Evolutionary conservation across 1,140 invertebrate genomes (phyloP), one percentile per base, ranked within the genome.

Genomic region (Drosophila sp.): DNA sequence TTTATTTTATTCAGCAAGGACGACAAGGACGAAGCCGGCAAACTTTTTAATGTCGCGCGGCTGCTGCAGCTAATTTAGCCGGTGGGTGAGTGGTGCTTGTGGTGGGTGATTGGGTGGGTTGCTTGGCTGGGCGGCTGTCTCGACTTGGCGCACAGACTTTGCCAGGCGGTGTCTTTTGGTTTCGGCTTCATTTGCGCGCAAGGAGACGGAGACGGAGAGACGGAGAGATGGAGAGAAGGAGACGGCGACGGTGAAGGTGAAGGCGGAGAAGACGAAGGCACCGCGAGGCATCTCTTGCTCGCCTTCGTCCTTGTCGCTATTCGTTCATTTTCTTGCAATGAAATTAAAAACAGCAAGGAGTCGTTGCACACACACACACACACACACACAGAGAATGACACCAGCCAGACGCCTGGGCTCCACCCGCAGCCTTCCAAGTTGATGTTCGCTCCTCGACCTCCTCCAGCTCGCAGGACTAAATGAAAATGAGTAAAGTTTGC

Each of bases 281-380:
- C 11, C n/a, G 36, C 36, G 45, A 21, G 29, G 57, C 58, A 63
- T 77, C 59, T 58, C 66, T 66, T 56, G 32, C 46, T 69, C 40
- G n/a, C 18, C 14, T 71, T 64, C 72, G 50, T 63, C 69, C 71
- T 71, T 63, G 61, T 50, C 59, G 40, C 38, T 56, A 29, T 61
- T 71, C 61, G 53, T 78, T 70, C 67, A 72, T 83, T 89, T 81
- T 61, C 64, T 78, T 90, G 82, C 82, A 87, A 90, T 90, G 82
- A 90, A 90, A 90, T 90, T 90, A 90, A 90, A 90, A 90, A 87
- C 82, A 87, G 83, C 83, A 83, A 87, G 84, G 63, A 89, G 84
- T 89, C 82, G 71, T 62, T 77, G 72, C 76, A 76, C 57, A 70
- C 65, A 67, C 76, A 72, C 67, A 72, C 70, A 72, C 27, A 80